These are phyloP conservation scores for Actinostola sp. DNA, from an alignment of 92 coral and sea anemone species.

Conservation along the genomic window DNA sequence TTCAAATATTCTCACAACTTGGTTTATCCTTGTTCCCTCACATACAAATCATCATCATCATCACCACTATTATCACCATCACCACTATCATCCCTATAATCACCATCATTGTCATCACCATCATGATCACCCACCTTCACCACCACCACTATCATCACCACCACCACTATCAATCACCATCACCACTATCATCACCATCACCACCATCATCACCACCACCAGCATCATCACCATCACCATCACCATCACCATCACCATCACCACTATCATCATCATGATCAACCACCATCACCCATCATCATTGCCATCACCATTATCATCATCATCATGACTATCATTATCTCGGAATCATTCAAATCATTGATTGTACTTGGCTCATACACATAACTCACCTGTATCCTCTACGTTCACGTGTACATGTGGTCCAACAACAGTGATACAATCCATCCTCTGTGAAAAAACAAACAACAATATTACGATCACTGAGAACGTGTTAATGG, in stretches of 20 bases:
- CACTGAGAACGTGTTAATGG: too few species aligned
- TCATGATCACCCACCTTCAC: neutral
- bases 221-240: neutral
- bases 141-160: neutral
- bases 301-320: neutral
- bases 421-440: slow-evolving; percentile 93
- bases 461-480: neutral
- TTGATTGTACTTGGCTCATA: neutral
- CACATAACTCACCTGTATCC: slow-evolving; percentile 71
- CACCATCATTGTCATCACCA: neutral
- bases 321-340: neutral
- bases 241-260: neutral
- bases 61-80: neutral
- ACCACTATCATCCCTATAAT: neutral
- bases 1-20: neutral
- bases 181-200: neutral
- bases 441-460: slow-evolving; percentile 79
- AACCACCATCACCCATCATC: neutral
- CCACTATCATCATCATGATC: neutral
- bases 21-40: too few species aligned
- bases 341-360: neutral
- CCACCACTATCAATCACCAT: too few species aligned
- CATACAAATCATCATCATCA: neutral
- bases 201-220: neutral
- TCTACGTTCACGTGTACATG: slow-evolving; percentile 82